Conservation (phyloP, 2,888 invertebrate genomes). For the Sarcophaga carnaria region DNA sequence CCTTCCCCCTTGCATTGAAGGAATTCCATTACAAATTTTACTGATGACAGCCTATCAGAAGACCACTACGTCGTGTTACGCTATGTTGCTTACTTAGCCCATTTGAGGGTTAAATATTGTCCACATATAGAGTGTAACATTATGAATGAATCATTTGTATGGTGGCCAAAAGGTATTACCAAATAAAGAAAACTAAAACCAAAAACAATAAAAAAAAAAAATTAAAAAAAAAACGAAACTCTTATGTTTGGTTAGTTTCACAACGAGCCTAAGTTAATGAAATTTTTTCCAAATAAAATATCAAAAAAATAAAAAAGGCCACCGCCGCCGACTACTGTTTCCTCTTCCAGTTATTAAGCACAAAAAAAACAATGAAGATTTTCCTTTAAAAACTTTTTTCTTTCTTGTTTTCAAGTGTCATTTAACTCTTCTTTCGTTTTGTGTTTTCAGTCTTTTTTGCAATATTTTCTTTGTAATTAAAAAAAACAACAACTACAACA, state of each 20-base stretch:
- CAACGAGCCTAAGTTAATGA: not conserved
- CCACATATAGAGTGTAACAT: not conserved
- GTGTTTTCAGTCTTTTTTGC: constrained; percentile 40
- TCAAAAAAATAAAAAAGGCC: not conserved
- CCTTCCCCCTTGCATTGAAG: too few relatives aligned
- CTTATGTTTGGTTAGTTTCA: too few relatives aligned
- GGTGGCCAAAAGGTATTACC: constrained; percentile 26
- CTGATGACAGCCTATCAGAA: too few relatives aligned
- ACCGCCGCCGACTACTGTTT: too few relatives aligned
- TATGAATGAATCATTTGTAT: constrained; percentile 49
- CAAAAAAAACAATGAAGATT: too few relatives aligned
- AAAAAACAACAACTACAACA: constrained; percentile 28
- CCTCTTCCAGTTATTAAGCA: too few relatives aligned
- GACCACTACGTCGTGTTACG: too few relatives aligned
- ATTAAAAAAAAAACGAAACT: too few relatives aligned
- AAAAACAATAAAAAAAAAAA: not conserved
- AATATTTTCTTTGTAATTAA: constrained; percentile 55
- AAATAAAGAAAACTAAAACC: constrained; percentile 15
- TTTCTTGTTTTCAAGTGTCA: too few relatives aligned
- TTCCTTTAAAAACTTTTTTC: too few relatives aligned
- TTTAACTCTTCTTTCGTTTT: too few relatives aligned
- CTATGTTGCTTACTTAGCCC: not conserved
- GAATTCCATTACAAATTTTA: too few relatives aligned
- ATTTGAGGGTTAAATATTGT: not conserved
- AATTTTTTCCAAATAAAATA: not conserved